These are phyloP conservation scores for Eulithis testata DNA, from an alignment of 2,888 invertebrate genomes.

Conservation along the genomic window DNA sequence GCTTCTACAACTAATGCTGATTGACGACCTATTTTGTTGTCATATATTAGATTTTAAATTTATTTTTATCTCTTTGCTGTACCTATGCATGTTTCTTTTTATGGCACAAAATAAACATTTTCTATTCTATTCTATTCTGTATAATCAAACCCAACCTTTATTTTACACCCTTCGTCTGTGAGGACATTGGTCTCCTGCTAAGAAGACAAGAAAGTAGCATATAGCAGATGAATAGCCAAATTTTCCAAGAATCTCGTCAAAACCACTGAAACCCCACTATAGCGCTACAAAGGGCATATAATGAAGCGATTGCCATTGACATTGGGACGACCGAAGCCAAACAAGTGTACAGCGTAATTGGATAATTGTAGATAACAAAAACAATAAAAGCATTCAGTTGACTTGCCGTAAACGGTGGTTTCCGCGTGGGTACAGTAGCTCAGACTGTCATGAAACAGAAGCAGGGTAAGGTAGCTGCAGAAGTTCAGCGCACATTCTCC, in stretches of 20 bases:
- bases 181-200: no score
- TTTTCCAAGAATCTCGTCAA: conserved; percentile 7
- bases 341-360: conserved; percentile 25
- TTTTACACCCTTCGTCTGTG: no score
- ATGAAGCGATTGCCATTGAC: conserved; percentile 22
- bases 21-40: no score
- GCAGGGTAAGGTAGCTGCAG: not conserved
- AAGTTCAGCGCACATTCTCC: no score
- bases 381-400: conserved; percentile 17
- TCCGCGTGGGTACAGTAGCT: conserved; percentile 6
- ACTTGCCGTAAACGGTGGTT: conserved; percentile 7
- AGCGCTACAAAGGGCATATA: conserved; percentile 18
- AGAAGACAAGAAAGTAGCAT: no score
- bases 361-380: conserved; percentile 29
- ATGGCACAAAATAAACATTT: no score
- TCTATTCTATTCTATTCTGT: no score
- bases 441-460: conserved; percentile 3
- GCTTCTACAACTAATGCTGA: no score
- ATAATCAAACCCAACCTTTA: no score
- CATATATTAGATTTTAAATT: no score
- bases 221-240: not conserved
- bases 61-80: no score
- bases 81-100: no score
- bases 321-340: conserved; percentile 30
- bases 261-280: not conserved